Evolutionary conservation across 2,113 vertebrate genomes (phyloP).

Genomic region (Forbesichthys papilliferus): DNA sequence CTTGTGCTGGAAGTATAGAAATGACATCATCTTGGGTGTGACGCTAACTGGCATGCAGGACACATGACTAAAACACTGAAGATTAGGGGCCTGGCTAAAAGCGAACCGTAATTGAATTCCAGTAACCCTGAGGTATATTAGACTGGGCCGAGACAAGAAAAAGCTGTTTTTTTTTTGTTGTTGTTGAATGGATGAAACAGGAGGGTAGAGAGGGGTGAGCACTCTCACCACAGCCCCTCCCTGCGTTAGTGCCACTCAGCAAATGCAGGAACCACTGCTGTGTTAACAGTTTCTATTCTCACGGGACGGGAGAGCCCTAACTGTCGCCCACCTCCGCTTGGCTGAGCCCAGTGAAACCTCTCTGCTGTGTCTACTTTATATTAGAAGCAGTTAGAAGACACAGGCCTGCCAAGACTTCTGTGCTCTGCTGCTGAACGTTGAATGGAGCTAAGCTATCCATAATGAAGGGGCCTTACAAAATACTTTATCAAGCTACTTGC

Average conservation of each 20-base stretch:
- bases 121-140: constrained; percentile 73
- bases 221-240: constrained; percentile 61
- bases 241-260: constrained; percentile 71
- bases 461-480: constrained; percentile 43
- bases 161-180: constrained; percentile 78
- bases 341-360: constrained; percentile 67
- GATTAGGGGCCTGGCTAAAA: constrained; percentile 74
- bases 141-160: constrained; percentile 73
- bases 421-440: constrained; percentile 59
- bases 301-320: constrained; percentile 70
- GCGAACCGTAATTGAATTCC: constrained; percentile 77
- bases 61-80: constrained; percentile 68
- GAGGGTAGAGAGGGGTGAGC: constrained; percentile 74
- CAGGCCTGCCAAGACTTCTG: constrained; percentile 48
- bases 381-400: constrained; percentile 49
- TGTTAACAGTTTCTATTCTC: constrained; percentile 78
- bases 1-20: constrained; percentile 59
- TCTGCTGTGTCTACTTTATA: constrained; percentile 66
- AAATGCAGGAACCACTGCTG: constrained; percentile 71
- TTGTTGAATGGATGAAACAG: constrained; percentile 70
- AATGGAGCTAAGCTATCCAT: constrained; percentile 61
- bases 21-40: constrained; percentile 66
- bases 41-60: constrained; percentile 66
- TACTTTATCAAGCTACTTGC: constrained; percentile 42
- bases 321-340: constrained; percentile 71